Conservation (phyloP, 2,888 invertebrate species). For the Netelia melanura region DNA sequence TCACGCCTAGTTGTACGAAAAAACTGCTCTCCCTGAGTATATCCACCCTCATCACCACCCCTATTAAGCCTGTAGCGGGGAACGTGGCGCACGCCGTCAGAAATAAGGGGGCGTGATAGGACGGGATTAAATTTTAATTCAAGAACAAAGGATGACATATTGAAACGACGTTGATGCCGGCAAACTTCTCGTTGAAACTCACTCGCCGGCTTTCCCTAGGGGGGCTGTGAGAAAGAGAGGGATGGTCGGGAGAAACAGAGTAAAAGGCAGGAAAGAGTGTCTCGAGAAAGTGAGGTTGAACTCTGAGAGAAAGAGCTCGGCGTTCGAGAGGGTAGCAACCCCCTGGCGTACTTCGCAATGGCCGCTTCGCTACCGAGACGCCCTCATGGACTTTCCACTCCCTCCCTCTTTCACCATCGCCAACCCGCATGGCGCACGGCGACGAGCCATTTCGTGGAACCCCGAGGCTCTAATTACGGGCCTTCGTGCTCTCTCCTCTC, state of each 20-base stretch:
- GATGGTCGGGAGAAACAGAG: constrained; percentile 58
- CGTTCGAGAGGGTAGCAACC: constrained; percentile 67
- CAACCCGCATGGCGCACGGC: constrained; percentile 73
- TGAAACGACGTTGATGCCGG: constrained; percentile 78
- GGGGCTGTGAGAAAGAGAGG: constrained; percentile 34
- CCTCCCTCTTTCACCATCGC: constrained; percentile 18
- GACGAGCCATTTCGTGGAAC: constrained; percentile 76
- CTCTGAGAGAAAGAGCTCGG: constrained; percentile 47
- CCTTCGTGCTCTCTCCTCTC: constrained; percentile 70
- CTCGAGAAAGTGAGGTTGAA: constrained; percentile 52
- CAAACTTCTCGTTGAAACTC: constrained; percentile 74
- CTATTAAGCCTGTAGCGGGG: background rate
- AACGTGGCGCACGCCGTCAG: constrained; percentile 52
- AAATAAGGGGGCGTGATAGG: constrained; percentile 67
- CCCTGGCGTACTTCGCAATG: constrained; percentile 65
- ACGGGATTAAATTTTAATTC: constrained; percentile 84
- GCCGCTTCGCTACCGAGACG: constrained; percentile 69
- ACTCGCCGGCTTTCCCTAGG: constrained; percentile 21
- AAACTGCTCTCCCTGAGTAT: constrained; percentile 15
- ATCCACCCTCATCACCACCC: constrained; percentile 25
- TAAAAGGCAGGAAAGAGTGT: constrained; percentile 56
- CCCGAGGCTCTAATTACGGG: constrained; percentile 83
- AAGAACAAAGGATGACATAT: constrained; percentile 83
- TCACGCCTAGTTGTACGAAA: constrained; percentile 71
- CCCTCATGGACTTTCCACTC: constrained; percentile 61